phyloP scores from a whole-genome alignment of 2,113 vertebrate species.

The Thunnus thynnus region DNA sequence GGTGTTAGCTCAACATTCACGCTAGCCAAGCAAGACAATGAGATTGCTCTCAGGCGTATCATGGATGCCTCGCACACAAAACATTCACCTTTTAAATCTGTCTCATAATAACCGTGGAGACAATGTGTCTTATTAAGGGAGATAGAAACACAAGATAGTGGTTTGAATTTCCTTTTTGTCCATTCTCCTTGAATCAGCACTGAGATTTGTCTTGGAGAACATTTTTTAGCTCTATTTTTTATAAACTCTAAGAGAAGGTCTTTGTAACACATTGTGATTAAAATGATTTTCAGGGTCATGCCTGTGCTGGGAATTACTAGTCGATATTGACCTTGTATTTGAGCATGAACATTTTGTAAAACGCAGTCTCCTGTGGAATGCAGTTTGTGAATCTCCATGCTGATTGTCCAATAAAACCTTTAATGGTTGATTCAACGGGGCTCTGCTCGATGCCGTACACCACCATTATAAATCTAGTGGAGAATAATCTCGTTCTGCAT shows the following conservation, averaged over 20 bases:
- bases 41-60: constrained; percentile 73
- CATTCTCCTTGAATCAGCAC: constrained; percentile 6
- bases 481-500: not conserved
- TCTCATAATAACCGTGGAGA: constrained; percentile 53
- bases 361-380: constrained; percentile 8
- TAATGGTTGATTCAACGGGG: not conserved
- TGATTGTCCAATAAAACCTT: constrained; percentile 11
- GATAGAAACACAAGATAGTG: constrained; percentile 33
- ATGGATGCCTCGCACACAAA: constrained; percentile 53
- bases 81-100: constrained; percentile 67
- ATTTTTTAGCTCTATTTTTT: constrained; percentile 10
- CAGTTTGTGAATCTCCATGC: constrained; percentile 16
- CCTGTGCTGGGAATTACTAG: not conserved
- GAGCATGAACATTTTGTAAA: constrained; percentile 33
- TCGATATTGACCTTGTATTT: constrained; percentile 16
- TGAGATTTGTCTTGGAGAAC: not conserved
- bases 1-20: constrained; percentile 79
- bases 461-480: not conserved
- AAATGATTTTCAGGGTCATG: constrained; percentile 24
- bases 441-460: not conserved
- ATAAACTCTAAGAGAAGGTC: constrained; percentile 5
- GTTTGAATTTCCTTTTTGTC: constrained; percentile 11
- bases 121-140: constrained; percentile 38
- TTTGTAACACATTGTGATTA: constrained; percentile 26
- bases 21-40: constrained; percentile 80